Evolutionary conservation across 2,888 invertebrate species (phyloP), one percentile per base, ranked within the genome.

Genomic region (Amphipyra tragopoginis): DNA sequence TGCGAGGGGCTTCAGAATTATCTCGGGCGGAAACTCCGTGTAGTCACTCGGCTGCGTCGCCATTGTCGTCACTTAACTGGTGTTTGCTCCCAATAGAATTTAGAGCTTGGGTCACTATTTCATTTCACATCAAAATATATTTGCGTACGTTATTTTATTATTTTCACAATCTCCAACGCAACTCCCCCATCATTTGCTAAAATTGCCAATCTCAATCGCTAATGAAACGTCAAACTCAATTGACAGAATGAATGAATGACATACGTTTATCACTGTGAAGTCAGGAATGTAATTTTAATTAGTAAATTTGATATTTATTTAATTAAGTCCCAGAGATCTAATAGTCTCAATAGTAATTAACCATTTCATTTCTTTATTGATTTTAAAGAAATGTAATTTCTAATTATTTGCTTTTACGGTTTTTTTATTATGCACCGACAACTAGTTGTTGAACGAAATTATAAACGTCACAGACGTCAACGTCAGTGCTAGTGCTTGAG

Each of bases 1-100:
- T 51, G 98, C 98, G 85, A 97, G 95, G 36, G 99, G 98, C 86
- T 97, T 97, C 76, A 97, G 96, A 83, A 97, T 96, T 66, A 99
- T 95, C 95, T 99, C 98, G 69, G 96, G 91, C 69, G 99, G 99
- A 88, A 99, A 95, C 80, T 97, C 97, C 55, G 95, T 95, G 76
- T 91, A 93, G 85, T 96, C 96, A 85, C 95, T 93, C 21, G 94
- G 95, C 79, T 93, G 93, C 39, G 92, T 92, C 80, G 96, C 95
- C 96, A 96, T 96, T 56, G 52, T 85, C 65, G 61, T 68, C 54
- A 55, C 53, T 65, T 65, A 47, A 67, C 38, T 69, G 33, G 48
- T 43, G 64, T 62, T 44, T 56, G 47, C 44, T 58, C 44, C 45
- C 15, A 47, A 62, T 15, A 52, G 44, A 39, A 59, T 33, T 21